Base-by-base conservation (phyloP, 2,888 invertebrate genomes). In the Amphiduros pacificus region DNA sequence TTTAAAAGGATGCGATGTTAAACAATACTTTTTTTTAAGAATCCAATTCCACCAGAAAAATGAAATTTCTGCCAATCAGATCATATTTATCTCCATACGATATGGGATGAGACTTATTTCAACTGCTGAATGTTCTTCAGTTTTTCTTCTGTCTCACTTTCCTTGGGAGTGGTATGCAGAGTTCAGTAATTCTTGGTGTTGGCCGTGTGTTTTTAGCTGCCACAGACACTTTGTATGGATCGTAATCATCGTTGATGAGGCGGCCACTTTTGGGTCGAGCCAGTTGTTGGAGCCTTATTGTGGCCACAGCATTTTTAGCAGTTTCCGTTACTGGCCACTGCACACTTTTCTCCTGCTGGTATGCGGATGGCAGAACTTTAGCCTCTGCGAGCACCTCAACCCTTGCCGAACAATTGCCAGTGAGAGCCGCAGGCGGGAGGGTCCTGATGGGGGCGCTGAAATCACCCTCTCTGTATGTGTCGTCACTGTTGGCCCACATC, bases 211-310 rank as follows among this genome's bases (percentile, higher is more conserved):
- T 66, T 20, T 66, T 64, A 9, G 77, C 77, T 5, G 72, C 72
- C 2, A 65, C 49, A 2, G 76, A 55, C 0, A 79, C 74, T 63
- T 69, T 71, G 66, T 78, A 79, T 0, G 78, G 78, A 57, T 79
- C 79, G 51, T 68, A 79, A 64, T 79, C 79, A 58, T 79, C 77
- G 48, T 74, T 75, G 24, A 74, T 70, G 70, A 75, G 68, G n/a
- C 75, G 72, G 60, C 74, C 76, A 62, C 76, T 76, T 24, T 73
- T 64, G 2, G 79, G 78, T 17, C 78, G 65, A 1, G 77, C 71
- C 54, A 79, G 64, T 63, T 78, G 77, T 60, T 77, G 77, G 14
- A 79, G 60, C 4, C 78, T 68, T 1, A 73, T 49, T 0, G 74
- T 72, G 1, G 79, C 77, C 5, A 72, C 67, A 22, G 77, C 76